Evolutionary conservation across 2,888 invertebrate species (phyloP).

Genomic region (Patella caerulea): DNA sequence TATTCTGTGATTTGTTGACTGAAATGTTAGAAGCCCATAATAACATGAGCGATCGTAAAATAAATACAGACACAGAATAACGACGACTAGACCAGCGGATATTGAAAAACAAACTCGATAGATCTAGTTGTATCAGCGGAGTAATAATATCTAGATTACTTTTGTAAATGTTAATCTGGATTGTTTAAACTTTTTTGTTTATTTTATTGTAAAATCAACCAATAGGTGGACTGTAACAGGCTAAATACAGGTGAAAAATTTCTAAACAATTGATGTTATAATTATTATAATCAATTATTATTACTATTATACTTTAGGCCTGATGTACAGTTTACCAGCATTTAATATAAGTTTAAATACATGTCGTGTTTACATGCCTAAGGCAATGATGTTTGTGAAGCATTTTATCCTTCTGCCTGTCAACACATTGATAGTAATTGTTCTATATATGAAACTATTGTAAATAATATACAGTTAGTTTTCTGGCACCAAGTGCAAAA

Average conservation of each 20-base stretch:
- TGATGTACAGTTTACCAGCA: neutral
- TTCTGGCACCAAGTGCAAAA: too few species aligned
- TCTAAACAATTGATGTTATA: neutral
- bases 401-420: too few species aligned
- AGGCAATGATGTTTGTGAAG: too few species aligned
- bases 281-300: conserved; percentile 6
- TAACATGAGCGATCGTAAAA: conserved; percentile 30
- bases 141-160: too few species aligned
- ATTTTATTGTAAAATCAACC: neutral
- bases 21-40: conserved; percentile 64
- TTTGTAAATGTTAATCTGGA: neutral
- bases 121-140: too few species aligned
- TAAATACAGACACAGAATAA: neutral
- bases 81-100: neutral
- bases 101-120: too few species aligned
- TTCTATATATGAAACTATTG: too few species aligned
- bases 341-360: too few species aligned
- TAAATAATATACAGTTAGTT: too few species aligned
- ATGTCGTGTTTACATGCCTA: too few species aligned
- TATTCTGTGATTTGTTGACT: conserved; percentile 61
- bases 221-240: neutral
- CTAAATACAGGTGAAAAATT: neutral
- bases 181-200: neutral
- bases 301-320: conserved; percentile 1
- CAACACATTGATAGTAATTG: too few species aligned